phyloP scores from a whole-genome alignment of 1,140 invertebrate genomes.

The Drosophila seguyi region DNA sequence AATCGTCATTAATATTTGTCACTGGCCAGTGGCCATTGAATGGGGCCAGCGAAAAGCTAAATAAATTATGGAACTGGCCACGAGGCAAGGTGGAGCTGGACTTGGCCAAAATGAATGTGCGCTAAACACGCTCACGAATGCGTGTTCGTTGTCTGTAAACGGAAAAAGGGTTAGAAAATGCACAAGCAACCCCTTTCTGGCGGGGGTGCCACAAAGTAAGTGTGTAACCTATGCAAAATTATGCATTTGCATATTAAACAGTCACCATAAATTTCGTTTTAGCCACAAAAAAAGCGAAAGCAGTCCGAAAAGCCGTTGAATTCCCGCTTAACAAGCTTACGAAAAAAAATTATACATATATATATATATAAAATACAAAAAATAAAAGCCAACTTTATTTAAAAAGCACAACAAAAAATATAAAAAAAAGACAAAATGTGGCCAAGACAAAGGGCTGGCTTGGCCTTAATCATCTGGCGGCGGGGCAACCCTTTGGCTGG shows the following conservation, averaged over 20 bases:
- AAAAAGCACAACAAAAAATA: constrained; percentile 11
- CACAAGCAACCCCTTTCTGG: constrained; percentile 39
- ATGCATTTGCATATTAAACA: constrained; percentile 83
- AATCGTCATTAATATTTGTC: constrained; percentile 84
- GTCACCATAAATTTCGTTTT: constrained; percentile 56
- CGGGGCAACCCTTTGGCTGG: constrained; percentile 48
- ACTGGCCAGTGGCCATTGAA: constrained; percentile 77
- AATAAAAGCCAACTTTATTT: constrained; percentile 12
- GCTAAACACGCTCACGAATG: constrained; percentile 71
- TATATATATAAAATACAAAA: not conserved
- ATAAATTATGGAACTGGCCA: constrained; percentile 71
- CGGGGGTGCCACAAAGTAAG: constrained; percentile 38
- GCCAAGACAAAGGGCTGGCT: constrained; percentile 45
- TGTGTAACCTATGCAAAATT: constrained; percentile 65
- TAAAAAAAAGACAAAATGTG: constrained; percentile 17
- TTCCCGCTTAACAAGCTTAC: constrained; percentile 52
- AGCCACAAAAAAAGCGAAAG: constrained; percentile 51
- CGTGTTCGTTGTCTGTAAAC: constrained; percentile 76
- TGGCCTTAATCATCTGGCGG: constrained; percentile 52
- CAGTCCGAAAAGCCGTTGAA: constrained; percentile 26
- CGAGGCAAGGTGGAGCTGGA: constrained; percentile 45
- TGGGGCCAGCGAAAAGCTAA: constrained; percentile 56
- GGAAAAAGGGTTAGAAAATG: constrained; percentile 61
- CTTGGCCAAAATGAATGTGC: constrained; percentile 69
- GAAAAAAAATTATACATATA: not conserved